These are phyloP conservation scores for Cheumatopsyche charites DNA, from an alignment of 1,140 invertebrate species.

Conservation along the genomic window DNA sequence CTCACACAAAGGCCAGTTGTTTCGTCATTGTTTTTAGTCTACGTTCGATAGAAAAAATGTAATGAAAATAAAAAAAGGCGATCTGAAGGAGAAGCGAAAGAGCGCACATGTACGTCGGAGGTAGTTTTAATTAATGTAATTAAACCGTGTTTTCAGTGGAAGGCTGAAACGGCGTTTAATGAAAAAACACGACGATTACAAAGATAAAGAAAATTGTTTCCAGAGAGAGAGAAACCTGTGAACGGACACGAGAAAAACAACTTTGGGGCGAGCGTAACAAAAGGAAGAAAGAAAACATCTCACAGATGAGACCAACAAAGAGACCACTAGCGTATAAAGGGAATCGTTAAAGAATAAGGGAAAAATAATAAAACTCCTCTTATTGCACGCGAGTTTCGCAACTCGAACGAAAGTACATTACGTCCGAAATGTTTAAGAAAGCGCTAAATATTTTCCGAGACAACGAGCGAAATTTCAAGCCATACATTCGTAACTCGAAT, in stretches of 20 bases:
- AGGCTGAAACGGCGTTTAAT: not conserved
- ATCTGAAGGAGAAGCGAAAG: too few species aligned
- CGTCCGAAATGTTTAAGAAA: not conserved
- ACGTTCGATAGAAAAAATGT: too few species aligned
- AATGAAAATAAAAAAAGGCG: too few species aligned
- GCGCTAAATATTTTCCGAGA: not conserved
- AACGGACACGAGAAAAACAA: conserved; percentile 12
- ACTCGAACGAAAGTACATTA: too few species aligned
- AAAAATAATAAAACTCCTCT: conserved; percentile 15
- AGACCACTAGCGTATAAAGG: conserved; percentile 4
- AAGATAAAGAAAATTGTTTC: conserved; percentile 20
- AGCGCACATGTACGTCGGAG: too few species aligned
- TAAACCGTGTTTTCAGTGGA: too few species aligned
- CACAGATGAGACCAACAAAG: conserved; percentile 4
- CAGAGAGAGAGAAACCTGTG: not conserved
- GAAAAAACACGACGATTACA: conserved; percentile 13
- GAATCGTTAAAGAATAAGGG: conserved; percentile 1
- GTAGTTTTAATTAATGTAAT: too few species aligned
- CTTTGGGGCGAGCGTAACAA: not conserved
- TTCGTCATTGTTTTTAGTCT: too few species aligned
- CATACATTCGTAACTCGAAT: too few species aligned
- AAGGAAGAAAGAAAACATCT: conserved; percentile 9
- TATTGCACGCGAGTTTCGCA: not conserved
- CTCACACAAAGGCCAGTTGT: not conserved
- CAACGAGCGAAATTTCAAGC: too few species aligned